phyloP scores from a whole-genome alignment of 2,888 invertebrate species.

The Tinea semifulvella region DNA sequence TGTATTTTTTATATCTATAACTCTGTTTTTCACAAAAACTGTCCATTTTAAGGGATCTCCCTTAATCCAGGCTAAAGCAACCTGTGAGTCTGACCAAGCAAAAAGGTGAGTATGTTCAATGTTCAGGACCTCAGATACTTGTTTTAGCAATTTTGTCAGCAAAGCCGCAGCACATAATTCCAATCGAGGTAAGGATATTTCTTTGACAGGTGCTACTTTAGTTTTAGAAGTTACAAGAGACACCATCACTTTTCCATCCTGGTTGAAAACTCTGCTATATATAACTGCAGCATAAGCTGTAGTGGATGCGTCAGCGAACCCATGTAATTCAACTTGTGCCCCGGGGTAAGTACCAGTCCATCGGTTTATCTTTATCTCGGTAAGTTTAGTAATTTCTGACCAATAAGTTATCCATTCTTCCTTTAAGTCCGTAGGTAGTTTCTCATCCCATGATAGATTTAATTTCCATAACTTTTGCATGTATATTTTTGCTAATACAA shows the following conservation, averaged over 20 bases:
- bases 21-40: constrained; percentile 24
- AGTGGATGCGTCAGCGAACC: constrained; percentile 21
- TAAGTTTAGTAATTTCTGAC: constrained; percentile 14
- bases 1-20: constrained; percentile 20
- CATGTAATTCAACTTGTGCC: constrained; percentile 19
- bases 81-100: constrained; percentile 24
- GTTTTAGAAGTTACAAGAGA: constrained; percentile 21
- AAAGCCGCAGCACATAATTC: constrained; percentile 21
- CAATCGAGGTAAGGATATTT: constrained; percentile 21
- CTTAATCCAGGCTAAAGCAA: constrained; percentile 22
- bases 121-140: constrained; percentile 17
- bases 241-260: constrained; percentile 1
- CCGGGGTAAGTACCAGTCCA: constrained; percentile 15
- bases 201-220: constrained; percentile 21
- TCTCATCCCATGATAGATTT: constrained; percentile 20
- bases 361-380: constrained; percentile 18
- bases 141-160: background rate
- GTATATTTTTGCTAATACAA: constrained; percentile 20
- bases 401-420: constrained; percentile 18
- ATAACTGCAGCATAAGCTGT: constrained; percentile 21
- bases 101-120: constrained; percentile 14
- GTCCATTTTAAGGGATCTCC: constrained; percentile 23
- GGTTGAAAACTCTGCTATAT: constrained; percentile 17
- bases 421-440: constrained; percentile 14
- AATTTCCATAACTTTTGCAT: constrained; percentile 22